Base-by-base conservation (phyloP, 2,888 invertebrate species). In the Criorhina ranunculi region DNA sequence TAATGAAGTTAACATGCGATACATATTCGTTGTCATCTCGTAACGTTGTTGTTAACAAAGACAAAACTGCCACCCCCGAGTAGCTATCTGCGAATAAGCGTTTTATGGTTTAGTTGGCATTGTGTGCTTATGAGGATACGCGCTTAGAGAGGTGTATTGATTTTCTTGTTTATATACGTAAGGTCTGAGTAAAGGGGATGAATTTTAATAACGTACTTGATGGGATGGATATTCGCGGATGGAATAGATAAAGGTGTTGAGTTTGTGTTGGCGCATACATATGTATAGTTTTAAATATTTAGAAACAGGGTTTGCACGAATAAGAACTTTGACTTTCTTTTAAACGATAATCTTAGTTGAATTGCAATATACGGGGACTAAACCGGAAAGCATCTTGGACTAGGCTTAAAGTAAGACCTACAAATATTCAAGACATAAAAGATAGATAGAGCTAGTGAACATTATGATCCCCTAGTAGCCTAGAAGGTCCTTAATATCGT, bases 1-100 rank as follows among this genome's bases (percentile, higher is more conserved):
- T 80, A 80, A 85, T 85, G 75, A 85, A 85, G 85, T 85, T 85
- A 85, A 85, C 80, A 85, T 80, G 85, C 66, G 69, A 76, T 85
- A 85, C 64, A 75, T 66, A 80, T 75, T 73, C 64, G 75, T 76
- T 80, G 80, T 75, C 76, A 80, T 85, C 57, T 85, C 80, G 75
- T 85, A 80, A 85, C 76, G 80, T 85, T 85, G 75, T 76, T 85
- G 85, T 85, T 85, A 85, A 85, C 85, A 85, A 69, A 70, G 80
- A 46, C 53, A 64, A 70, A 55, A 80, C 37, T 80, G 64, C 69
- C 70, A 75, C 70, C 59, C 62, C 44, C 57, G 46, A 62, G 66
- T 64, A 62, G 69, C 78, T 78, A 64, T 70, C 70, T 64, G 78
- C 70, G 70, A 55, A 72, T 79, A 79, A 79, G 79, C 72, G 64